Percentiles rank a stretch among this genome's conserved stretches.
Conservation (phyloP, 2,888 invertebrate species). For the Cerceris ruficornis region DNA sequence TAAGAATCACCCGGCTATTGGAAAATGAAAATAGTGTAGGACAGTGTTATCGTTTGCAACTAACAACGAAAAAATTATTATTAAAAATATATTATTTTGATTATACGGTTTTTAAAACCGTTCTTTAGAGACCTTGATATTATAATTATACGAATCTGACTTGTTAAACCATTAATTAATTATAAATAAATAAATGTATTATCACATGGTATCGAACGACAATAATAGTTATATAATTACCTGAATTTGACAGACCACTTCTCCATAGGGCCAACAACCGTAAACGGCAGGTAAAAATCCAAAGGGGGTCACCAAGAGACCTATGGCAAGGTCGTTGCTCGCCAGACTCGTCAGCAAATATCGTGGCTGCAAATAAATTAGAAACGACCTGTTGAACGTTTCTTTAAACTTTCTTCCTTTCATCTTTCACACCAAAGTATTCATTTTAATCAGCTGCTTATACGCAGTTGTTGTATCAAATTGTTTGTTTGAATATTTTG, state of each 20-base stretch:
- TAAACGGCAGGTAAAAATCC: conserved; percentile 92
- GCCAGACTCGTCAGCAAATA: conserved; percentile 94
- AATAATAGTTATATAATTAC: conserved; percentile 81
- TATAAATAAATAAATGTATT: not conserved
- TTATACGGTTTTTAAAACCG: too few species aligned
- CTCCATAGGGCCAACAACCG: conserved; percentile 95
- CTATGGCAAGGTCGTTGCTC: conserved; percentile 93
- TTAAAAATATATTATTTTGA: too few species aligned
- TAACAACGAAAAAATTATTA: too few species aligned
- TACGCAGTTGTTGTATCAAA: not conserved
- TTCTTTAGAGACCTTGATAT: too few species aligned
- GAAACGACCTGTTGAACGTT: conserved; percentile 63
- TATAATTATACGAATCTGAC: too few species aligned
- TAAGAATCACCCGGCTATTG: too few species aligned
- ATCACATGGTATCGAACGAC: not conserved
- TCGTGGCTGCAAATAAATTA: conserved; percentile 86
- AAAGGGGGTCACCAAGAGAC: conserved; percentile 92
- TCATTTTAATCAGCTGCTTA: not conserved
- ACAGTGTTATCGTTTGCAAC: too few species aligned
- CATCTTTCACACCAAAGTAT: conserved; percentile 13
- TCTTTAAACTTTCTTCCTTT: conserved; percentile 39
- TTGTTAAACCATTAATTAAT: too few species aligned
- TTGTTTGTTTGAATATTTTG: too few species aligned
- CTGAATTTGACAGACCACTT: conserved; percentile 95
- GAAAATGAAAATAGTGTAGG: too few species aligned